Evolutionary conservation across 2,113 vertebrate species (phyloP).

Genomic region (Uria lomvia): DNA sequence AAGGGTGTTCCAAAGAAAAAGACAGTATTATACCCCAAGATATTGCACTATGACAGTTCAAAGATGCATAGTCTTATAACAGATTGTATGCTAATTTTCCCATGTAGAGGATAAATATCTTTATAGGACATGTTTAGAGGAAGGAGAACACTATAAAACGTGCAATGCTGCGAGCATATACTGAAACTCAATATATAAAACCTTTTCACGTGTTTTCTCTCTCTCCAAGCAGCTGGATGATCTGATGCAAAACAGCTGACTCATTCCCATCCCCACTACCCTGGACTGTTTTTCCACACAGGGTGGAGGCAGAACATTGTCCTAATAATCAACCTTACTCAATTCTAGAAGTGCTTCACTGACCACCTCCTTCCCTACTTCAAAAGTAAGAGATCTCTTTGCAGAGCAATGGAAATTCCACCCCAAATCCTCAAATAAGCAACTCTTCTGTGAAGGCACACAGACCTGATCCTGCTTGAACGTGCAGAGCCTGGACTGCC

Average conservation of each 20-base stretch:
- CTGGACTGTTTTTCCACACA: neutral
- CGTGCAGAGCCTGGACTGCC: rapidly evolving
- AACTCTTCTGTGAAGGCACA: neutral
- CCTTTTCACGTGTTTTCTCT: neutral
- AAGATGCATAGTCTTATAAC: neutral
- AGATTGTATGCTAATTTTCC: neutral
- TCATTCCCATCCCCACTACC: neutral
- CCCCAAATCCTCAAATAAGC: neutral
- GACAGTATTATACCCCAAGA: neutral
- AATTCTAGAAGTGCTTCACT: neutral
- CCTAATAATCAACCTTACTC: neutral
- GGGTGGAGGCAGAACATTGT: neutral
- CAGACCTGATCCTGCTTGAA: neutral
- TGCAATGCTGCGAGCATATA: neutral
- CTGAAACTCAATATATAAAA: neutral
- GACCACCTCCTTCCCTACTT: neutral
- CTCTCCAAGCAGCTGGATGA: neutral
- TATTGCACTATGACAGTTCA: neutral
- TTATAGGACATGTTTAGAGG: neutral
- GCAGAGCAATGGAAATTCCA: neutral
- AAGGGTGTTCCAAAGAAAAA: neutral
- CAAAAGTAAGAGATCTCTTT: neutral
- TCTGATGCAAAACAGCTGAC: neutral
- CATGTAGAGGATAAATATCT: neutral
- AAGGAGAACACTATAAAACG: neutral